Evolutionary conservation across 2,113 vertebrate genomes (phyloP).

Genomic region (Anoura caudifer): DNA sequence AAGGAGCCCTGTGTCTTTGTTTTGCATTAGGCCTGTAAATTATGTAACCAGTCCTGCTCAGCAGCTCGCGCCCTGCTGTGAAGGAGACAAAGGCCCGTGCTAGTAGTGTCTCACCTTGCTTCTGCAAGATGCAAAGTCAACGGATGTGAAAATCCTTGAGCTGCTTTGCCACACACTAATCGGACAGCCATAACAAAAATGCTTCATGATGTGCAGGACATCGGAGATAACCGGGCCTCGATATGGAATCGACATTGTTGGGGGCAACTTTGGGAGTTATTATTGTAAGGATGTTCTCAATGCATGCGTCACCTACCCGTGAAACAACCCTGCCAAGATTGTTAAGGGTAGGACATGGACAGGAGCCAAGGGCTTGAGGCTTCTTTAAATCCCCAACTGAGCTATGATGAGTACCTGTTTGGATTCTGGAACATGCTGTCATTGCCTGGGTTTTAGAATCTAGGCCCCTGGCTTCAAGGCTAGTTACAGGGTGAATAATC

Average conservation of each 20-base stretch:
- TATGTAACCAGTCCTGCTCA: neutral
- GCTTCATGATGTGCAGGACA: neutral
- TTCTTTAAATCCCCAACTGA: slow-evolving; percentile 10
- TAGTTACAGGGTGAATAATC: neutral
- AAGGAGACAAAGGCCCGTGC: neutral
- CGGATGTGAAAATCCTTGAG: neutral
- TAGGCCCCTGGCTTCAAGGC: neutral
- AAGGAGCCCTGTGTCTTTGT: neutral
- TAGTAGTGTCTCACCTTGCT: neutral
- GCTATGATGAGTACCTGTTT: neutral
- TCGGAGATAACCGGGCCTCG: neutral
- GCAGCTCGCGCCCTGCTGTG: neutral
- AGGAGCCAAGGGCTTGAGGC: neutral
- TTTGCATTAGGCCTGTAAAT: neutral
- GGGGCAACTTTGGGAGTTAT: neutral
- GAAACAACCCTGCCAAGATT: neutral
- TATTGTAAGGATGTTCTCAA: neutral
- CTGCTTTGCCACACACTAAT: neutral
- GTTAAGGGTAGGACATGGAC: neutral
- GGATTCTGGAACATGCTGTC: neutral
- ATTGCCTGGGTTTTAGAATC: slow-evolving; percentile 8
- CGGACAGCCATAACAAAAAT: neutral
- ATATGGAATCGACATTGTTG: neutral
- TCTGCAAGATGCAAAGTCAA: neutral
- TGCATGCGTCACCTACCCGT: neutral